Base-by-base conservation (phyloP, 2,888 invertebrate species). In the Hirtodrosophila duncani region DNA sequence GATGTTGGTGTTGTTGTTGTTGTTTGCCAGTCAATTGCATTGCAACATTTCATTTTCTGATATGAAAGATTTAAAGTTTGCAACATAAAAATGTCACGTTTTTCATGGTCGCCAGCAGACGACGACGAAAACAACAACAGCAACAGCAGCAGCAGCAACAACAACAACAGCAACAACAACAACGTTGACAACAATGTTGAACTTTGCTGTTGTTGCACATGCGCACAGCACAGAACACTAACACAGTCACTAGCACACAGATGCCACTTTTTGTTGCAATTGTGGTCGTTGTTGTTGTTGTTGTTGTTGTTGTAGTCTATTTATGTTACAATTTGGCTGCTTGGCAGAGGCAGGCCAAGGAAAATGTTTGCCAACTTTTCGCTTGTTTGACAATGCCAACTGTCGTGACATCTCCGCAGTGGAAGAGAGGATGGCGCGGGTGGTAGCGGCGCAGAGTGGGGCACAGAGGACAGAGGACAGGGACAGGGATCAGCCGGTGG, bases 51-150 rank as follows among this genome's bases (percentile, higher is more conserved):
- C 71, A 81, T 79, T 71, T 82, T 83, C 71, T 80, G 83, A 80
- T 82, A 79, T 83, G 80, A 84, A 80, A 82, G 84, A 84, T 83
- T 84, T 83, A 81, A 78, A 81, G 81, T 81, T 82, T 84, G 83
- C 82, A 84, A 84, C 85, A 84, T 82, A 82, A 82, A 85, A 85
- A 83, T 85, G 85, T 85, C 85, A 85, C 85, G 85, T 85, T 85
- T 85, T 85, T 84, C 85, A 85, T 85, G 85, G 85, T 81, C 85
- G 83, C 78, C 81, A 70, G 50, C 55, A 72, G 64, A 67, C 69
- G 52, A 41, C 71, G 59, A 52, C 64, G 39, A 58, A 57, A 30
- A 50, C 58, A 34, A 39, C 49, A 42, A 30, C 53, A 13, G 34
- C 59, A 33, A 45, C 48, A 18, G 18, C 48, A 3, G 23, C 24